Percentiles rank a stretch among this genome's conserved stretches.
phyloP scores from a whole-genome alignment of 2,113 vertebrate species.

The Muntiacus muntjak region DNA sequence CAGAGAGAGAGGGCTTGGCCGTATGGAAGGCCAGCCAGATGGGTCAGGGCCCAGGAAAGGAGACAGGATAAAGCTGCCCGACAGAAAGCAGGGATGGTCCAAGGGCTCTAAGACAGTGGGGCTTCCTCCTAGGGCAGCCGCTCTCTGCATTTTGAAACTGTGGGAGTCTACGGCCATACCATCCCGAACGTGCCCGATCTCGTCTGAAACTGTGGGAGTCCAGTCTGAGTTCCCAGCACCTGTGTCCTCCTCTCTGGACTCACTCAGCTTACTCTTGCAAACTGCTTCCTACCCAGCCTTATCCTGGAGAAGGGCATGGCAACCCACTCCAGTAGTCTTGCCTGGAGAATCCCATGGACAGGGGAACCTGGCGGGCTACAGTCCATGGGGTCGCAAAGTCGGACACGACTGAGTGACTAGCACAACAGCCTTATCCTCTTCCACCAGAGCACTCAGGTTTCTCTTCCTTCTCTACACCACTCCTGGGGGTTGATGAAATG shows the following conservation, averaged over 20 bases:
- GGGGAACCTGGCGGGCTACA: not conserved
- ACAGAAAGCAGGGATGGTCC: accelerated
- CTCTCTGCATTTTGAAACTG: accelerated
- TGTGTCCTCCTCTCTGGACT: not conserved
- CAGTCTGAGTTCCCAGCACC: not conserved
- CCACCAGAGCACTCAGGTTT: accelerated
- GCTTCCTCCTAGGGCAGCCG: accelerated
- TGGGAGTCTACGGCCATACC: too few species aligned
- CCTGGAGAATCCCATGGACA: not conserved
- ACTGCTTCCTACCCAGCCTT: not conserved
- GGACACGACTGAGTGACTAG: not conserved
- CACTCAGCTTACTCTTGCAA: not conserved
- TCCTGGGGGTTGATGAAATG: not conserved
- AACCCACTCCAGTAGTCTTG: not conserved
- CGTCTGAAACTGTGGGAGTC: accelerated
- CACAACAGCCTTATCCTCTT: not conserved
- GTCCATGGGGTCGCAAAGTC: not conserved
- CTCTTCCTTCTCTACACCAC: not conserved
- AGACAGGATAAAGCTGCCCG: not conserved
- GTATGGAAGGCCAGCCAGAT: accelerated
- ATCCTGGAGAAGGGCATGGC: not conserved
- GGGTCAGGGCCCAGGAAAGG: not conserved
- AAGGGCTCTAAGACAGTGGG: accelerated
- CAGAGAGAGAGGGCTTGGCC: not conserved
- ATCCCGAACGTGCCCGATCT: too few species aligned